phyloP scores from a whole-genome alignment of 1,140 invertebrate species.

The Onthophagus taurus region DNA sequence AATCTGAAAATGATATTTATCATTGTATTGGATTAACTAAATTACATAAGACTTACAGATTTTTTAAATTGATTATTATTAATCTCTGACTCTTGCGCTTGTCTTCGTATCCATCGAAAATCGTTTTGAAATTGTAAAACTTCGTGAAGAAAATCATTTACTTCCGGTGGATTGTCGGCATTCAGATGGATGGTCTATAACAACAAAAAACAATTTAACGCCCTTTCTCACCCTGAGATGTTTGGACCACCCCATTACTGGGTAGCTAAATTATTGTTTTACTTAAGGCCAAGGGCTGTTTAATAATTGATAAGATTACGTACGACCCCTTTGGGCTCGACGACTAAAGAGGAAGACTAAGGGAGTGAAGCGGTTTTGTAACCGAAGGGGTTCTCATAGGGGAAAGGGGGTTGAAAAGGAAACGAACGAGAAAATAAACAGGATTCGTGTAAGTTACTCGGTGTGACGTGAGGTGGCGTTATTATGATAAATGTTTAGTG shows the following conservation, averaged over 20 bases:
- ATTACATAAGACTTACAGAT: neutral
- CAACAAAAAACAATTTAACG: neutral
- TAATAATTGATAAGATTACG: constrained; percentile 32
- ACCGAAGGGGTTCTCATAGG: neutral
- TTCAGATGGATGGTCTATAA: constrained; percentile 1
- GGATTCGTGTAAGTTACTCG: constrained; percentile 2
- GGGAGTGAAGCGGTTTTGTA: no score
- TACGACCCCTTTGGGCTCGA: no score
- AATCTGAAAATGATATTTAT: no score
- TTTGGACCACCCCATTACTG: no score
- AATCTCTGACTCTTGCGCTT: neutral
- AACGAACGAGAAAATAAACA: constrained; percentile 3
- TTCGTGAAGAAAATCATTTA: constrained; percentile 24
- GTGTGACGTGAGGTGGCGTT: no score
- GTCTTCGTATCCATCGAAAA: constrained; percentile 21
- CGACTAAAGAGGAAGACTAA: no score
- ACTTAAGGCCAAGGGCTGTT: constrained; percentile 30
- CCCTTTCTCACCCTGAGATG: no score
- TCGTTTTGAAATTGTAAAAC: constrained; percentile 25
- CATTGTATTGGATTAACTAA: no score
- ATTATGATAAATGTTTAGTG: no score
- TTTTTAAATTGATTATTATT: neutral
- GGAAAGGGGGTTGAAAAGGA: neutral
- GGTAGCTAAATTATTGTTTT: constrained; percentile 33
- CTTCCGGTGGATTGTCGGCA: constrained; percentile 17